A percentile compares a stretch with the other conserved stretches of the same genome.
phyloP scores from a whole-genome alignment of 2,113 vertebrate species.

The Parus major region DNA sequence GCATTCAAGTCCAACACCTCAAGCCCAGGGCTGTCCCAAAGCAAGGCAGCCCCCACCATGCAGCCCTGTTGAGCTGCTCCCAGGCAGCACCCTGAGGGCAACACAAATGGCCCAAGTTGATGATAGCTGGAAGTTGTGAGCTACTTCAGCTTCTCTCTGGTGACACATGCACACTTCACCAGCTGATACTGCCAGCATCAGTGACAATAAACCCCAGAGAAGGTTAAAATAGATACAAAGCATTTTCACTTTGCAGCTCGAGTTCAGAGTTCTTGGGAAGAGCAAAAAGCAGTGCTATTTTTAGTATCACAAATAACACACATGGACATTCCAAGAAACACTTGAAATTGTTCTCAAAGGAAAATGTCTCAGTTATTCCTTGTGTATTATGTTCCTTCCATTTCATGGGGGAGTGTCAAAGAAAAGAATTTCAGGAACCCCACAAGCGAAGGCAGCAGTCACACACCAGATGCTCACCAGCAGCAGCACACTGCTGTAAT shows the following conservation, averaged over 20 bases:
- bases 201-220: not conserved
- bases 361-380: not conserved
- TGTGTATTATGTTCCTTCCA: fast-evolving
- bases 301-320: not conserved
- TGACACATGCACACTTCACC: not conserved
- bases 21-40: not conserved
- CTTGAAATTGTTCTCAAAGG: not conserved
- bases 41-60: not conserved
- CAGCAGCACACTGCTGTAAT: not conserved
- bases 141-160: not conserved
- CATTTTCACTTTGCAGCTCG: not conserved
- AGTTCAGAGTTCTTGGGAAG: not conserved
- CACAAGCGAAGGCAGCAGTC: not conserved
- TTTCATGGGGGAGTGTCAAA: not conserved
- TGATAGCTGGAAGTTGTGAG: not conserved
- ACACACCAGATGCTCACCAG: not conserved
- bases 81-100: not conserved
- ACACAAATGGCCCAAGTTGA: not conserved
- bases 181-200: not conserved
- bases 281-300: not conserved
- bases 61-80: not conserved
- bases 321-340: not conserved
- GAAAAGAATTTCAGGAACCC: slow-evolving; percentile 13
- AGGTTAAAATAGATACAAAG: not conserved
- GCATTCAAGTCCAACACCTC: fast-evolving